Conservation (phyloP, 2,888 invertebrate species). For the Leucophenga montana region DNA sequence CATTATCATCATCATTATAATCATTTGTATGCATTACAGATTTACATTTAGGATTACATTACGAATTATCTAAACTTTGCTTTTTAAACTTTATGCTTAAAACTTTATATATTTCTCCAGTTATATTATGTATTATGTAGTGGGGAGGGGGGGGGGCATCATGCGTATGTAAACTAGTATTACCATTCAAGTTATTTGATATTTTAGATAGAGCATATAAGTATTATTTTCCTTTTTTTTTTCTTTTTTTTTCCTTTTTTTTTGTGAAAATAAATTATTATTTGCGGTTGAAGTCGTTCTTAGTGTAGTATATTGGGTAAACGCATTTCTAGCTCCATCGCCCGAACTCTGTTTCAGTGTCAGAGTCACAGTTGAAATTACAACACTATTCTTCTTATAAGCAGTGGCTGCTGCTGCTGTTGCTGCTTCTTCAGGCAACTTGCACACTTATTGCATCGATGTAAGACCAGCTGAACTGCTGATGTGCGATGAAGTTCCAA, state of each 20-base stretch:
- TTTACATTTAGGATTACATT: too few relatives aligned
- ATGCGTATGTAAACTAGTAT: too few relatives aligned
- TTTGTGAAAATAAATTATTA: conserved; percentile 25
- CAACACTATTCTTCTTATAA: conserved; percentile 27
- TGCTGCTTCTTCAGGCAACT: conserved; percentile 43
- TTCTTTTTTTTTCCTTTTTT: conserved; percentile 21
- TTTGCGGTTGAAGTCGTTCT: conserved; percentile 6
- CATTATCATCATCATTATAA: conserved; percentile 13
- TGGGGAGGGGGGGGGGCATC: too few relatives aligned
- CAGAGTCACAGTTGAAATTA: too few relatives aligned
- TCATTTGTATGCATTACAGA: neutral
- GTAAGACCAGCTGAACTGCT: conserved; percentile 75
- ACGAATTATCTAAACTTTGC: too few relatives aligned
- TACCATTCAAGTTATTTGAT: too few relatives aligned
- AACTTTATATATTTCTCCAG: neutral
- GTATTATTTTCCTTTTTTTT: conserved; percentile 24
- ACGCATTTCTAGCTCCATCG: too few relatives aligned
- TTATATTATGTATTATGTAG: neutral
- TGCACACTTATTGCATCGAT: conserved; percentile 73
- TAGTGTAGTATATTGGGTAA: conserved; percentile 26
- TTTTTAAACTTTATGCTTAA: conserved; percentile 19
- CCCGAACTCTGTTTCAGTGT: too few relatives aligned
- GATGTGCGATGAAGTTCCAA: conserved; percentile 78
- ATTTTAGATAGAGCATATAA: too few relatives aligned
- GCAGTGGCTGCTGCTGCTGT: conserved; percentile 40